These are phyloP conservation scores for Grammomys dolichurus DNA, from an alignment of 2,113 vertebrate genomes.

Conservation along the genomic window DNA sequence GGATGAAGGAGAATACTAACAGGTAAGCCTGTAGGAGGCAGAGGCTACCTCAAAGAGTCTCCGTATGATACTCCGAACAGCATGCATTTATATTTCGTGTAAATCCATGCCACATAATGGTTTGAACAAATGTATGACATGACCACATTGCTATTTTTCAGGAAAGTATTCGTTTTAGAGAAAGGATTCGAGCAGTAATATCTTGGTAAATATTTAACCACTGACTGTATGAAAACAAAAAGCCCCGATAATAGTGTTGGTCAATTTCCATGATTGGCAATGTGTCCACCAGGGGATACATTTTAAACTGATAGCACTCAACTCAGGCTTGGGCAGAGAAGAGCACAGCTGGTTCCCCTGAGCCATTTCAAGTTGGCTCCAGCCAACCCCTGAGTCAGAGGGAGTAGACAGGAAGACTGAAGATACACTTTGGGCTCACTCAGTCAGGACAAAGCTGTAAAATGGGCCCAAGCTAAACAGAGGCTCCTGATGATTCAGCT, in stretches of 20 bases:
- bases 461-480: background rate
- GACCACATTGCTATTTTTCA: constrained; percentile 8
- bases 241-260: background rate
- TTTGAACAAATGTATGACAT: background rate
- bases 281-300: background rate
- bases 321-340: background rate
- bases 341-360: too few species aligned
- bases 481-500: background rate
- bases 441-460: background rate
- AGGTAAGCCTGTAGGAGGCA: background rate
- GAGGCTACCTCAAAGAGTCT: background rate
- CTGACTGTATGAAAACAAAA: background rate
- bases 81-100: background rate
- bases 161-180: background rate
- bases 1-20: background rate
- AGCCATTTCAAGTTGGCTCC: background rate
- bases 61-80: background rate
- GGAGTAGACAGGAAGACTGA: background rate
- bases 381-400: background rate
- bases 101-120: background rate
- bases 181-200: background rate
- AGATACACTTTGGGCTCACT: background rate
- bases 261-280: background rate
- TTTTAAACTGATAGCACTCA: background rate
- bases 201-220: background rate